These are phyloP conservation scores for Clamator glandarius DNA, from an alignment of 2,797 vertebrate genomes.

Conservation along the genomic window DNA sequence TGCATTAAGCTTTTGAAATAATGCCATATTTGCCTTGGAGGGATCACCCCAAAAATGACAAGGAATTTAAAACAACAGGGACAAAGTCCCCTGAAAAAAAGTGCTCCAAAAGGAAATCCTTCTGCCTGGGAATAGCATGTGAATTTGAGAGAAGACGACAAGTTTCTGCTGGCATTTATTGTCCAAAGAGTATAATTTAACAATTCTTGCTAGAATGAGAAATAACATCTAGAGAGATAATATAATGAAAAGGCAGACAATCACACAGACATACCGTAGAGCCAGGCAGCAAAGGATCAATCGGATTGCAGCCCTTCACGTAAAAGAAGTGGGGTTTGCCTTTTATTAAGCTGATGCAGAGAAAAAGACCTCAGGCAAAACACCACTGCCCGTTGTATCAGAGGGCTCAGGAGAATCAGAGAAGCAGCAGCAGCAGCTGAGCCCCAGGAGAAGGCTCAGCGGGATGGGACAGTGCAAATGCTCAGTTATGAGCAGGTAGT, in stretches of 20 bases:
- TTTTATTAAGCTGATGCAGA: constrained; percentile 28
- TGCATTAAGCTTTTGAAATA: not conserved
- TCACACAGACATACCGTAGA: constrained; percentile 12
- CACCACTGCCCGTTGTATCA: not conserved
- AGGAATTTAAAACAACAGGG: not conserved
- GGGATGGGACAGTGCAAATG: not conserved
- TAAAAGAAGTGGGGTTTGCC: not conserved
- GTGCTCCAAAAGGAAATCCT: not conserved
- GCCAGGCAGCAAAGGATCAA: constrained; percentile 16
- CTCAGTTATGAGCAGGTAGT: not conserved
- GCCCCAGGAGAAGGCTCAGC: not conserved
- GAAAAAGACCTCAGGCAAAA: constrained; percentile 3
- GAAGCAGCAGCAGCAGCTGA: not conserved
- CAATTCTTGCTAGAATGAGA: constrained; percentile 7
- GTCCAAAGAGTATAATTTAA: constrained; percentile 10
- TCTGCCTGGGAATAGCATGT: not conserved
- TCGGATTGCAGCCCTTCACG: constrained; percentile 30
- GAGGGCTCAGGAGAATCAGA: not conserved
- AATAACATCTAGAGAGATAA: constrained; percentile 27
- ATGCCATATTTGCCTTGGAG: not conserved
- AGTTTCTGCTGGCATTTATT: constrained; percentile 21
- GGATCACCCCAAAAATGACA: not conserved
- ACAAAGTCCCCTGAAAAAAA: not conserved
- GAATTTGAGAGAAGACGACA: not conserved
- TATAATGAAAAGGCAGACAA: constrained; percentile 46